These are phyloP conservation scores for Apocheima hispidaria DNA, from an alignment of 2,888 invertebrate genomes.

Conservation along the genomic window DNA sequence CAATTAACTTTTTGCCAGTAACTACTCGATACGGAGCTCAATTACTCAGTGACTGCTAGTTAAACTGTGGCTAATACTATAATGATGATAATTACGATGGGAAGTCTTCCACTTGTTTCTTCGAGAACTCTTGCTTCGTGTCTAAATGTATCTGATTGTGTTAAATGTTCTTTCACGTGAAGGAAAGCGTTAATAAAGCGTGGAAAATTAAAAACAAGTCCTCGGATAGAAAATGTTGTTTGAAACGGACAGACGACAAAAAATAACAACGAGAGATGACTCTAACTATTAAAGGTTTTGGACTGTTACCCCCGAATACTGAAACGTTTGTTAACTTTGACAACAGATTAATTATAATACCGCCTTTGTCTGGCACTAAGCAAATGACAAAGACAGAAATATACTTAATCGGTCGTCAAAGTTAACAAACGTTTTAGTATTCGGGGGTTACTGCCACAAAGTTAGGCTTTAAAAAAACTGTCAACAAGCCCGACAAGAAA, in stretches of 20 bases:
- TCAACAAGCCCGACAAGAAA: too few relatives aligned
- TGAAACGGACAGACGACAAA: too few relatives aligned
- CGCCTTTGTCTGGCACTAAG: too few relatives aligned
- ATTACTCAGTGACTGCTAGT: slow-evolving; percentile 11
- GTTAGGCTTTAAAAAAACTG: not conserved
- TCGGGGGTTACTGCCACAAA: too few relatives aligned
- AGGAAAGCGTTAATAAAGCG: slow-evolving; percentile 13
- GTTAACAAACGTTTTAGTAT: too few relatives aligned
- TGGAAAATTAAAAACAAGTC: not conserved
- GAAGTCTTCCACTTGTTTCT: slow-evolving; percentile 36
- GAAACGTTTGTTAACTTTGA: too few relatives aligned
- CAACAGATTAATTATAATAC: too few relatives aligned
- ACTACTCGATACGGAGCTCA: slow-evolving; percentile 31
- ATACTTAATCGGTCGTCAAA: too few relatives aligned
- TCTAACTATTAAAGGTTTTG: too few relatives aligned
- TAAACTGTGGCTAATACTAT: slow-evolving; percentile 17
- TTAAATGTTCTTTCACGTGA: slow-evolving; percentile 23
- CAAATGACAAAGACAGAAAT: too few relatives aligned
- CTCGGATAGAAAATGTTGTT: not conserved
- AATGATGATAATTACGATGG: slow-evolving; percentile 37
- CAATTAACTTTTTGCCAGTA: slow-evolving; percentile 42
- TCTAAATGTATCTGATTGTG: slow-evolving; percentile 21
- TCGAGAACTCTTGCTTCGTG: slow-evolving; percentile 18
- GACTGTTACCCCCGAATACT: too few relatives aligned
- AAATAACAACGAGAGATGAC: too few relatives aligned